Evolutionary conservation across 2,797 vertebrate species (phyloP).

Genomic region (Euthynnus affinis): DNA sequence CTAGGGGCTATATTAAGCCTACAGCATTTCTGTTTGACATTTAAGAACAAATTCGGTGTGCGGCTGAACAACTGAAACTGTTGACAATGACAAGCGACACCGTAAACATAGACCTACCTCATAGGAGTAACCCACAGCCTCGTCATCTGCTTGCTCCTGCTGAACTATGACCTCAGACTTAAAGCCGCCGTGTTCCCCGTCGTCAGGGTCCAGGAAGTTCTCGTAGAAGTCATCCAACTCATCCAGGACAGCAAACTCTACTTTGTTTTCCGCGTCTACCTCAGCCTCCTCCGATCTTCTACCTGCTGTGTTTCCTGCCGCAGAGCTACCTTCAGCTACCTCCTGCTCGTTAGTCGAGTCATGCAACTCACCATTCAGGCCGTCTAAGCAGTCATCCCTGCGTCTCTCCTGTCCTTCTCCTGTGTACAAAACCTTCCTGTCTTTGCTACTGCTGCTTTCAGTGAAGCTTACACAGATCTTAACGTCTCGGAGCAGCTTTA

Average conservation of each 20-base stretch:
- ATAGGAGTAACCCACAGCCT: constrained; percentile 89
- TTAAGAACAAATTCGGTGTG: background rate
- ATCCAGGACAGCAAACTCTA: constrained; percentile 98
- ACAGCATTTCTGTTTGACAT: constrained; percentile 3
- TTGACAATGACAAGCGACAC: background rate
- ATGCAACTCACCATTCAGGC: constrained; percentile 92
- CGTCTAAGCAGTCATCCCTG: constrained; percentile 83
- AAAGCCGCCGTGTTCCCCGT: constrained; percentile 92
- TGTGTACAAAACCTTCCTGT: constrained; percentile 97
- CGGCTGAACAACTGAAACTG: background rate
- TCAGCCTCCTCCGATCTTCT: constrained; percentile 89
- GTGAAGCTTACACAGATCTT: constrained; percentile 98
- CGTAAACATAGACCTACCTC: constrained; percentile 89
- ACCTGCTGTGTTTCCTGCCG: constrained; percentile 76
- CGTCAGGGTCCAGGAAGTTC: constrained; percentile 94
- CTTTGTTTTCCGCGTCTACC: constrained; percentile 94
- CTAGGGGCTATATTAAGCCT: background rate
- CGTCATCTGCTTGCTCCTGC: constrained; percentile 93
- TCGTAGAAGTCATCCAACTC: constrained; percentile 98
- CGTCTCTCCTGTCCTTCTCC: constrained; percentile 89
- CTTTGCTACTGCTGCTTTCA: constrained; percentile 95
- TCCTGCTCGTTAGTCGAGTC: constrained; percentile 86
- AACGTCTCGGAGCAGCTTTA: constrained; percentile 97
- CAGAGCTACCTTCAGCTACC: constrained; percentile 83
- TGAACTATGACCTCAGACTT: constrained; percentile 94